A percentile compares a stretch with the other conserved stretches of the same genome.
Evolutionary conservation across 2,113 vertebrate genomes (phyloP).

Genomic region (Ammodytes marinus): DNA sequence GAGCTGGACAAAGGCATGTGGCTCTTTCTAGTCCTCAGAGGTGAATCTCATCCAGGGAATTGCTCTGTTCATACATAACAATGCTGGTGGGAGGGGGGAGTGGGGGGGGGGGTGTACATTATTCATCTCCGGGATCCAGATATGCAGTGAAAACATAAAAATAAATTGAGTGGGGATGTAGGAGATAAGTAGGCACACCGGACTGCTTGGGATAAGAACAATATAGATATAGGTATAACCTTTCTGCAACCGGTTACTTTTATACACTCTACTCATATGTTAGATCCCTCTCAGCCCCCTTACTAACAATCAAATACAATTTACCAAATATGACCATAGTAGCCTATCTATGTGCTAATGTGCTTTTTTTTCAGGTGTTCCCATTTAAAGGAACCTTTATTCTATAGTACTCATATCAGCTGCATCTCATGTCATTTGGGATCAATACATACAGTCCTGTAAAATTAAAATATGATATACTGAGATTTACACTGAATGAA

Average conservation of each 20-base stretch:
- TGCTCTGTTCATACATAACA: constrained; percentile 66
- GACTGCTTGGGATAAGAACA: constrained; percentile 3
- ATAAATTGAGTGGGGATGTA: constrained; percentile 4
- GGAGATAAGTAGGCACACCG: constrained; percentile 13
- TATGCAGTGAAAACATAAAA: not conserved
- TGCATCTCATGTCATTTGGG: constrained; percentile 11
- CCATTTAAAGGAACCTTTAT: constrained; percentile 4
- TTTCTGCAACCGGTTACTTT: constrained; percentile 28
- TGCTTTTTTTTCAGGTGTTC: constrained; percentile 8
- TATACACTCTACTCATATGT: constrained; percentile 25
- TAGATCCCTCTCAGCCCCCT: constrained; percentile 20
- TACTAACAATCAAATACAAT: constrained; percentile 10
- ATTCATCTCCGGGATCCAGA: constrained; percentile 57
- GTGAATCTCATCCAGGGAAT: constrained; percentile 59
- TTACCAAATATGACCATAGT: too few species aligned
- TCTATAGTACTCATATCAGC: not conserved
- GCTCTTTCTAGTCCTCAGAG: constrained; percentile 66
- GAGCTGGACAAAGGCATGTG: constrained; percentile 68
- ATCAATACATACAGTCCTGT: constrained; percentile 36
- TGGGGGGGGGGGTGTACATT: constrained; percentile 56
- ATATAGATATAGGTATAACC: too few species aligned
- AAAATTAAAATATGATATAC: constrained; percentile 11
- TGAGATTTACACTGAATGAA: not conserved
- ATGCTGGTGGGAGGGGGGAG: not conserved
- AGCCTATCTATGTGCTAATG: constrained; percentile 15